phyloP scores from a whole-genome alignment of 2,888 invertebrate genomes.

The Bhutanitis thaidina region DNA sequence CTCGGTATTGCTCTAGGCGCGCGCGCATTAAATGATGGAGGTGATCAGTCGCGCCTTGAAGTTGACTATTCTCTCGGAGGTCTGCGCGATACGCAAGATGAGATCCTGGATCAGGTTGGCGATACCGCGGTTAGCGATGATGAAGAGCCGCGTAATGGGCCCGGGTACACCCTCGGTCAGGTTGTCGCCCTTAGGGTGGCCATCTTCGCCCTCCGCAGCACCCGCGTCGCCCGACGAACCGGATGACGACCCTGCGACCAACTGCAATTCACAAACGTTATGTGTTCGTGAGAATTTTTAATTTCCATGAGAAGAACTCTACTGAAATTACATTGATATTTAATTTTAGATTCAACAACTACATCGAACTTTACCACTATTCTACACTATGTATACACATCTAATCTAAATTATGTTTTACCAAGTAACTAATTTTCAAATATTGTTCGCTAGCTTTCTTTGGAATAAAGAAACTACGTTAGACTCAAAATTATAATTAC shows the following conservation, averaged over 20 bases:
- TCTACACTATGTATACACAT: not conserved
- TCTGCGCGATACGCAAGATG: conserved; percentile 92
- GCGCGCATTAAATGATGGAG: conserved; percentile 87
- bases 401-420: not conserved
- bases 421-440: no score
- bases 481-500: not conserved
- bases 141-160: conserved; percentile 91
- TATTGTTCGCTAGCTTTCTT: no score
- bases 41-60: conserved; percentile 95
- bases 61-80: conserved; percentile 94
- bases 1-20: conserved; percentile 51
- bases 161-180: conserved; percentile 92
- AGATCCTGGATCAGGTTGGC: conserved; percentile 93
- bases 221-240: conserved; percentile 76
- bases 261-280: conserved; percentile 69
- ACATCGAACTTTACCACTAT: not conserved
- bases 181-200: conserved; percentile 82
- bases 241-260: conserved; percentile 86
- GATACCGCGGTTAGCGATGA: conserved; percentile 92
- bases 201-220: conserved; percentile 72
- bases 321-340: no score
- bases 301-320: no score
- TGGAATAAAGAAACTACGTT: not conserved
- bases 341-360: not conserved
- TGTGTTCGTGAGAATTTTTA: no score